Conservation (phyloP, 2,113 vertebrate genomes). For the Okapia johnstoni region DNA sequence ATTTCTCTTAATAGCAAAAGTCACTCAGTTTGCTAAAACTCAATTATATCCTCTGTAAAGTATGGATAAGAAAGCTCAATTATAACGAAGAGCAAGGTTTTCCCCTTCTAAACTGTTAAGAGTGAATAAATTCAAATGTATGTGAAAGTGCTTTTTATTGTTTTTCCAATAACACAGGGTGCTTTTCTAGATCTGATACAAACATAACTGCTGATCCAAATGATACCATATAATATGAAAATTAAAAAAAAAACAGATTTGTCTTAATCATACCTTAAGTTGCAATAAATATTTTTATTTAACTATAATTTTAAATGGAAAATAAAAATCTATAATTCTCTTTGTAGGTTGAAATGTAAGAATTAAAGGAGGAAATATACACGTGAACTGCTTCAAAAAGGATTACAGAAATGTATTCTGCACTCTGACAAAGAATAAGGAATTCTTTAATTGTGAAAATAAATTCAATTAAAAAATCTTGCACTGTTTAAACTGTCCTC, state of each 20-base stretch:
- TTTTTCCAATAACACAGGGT: background rate
- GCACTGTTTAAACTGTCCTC: background rate
- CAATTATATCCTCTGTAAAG: background rate
- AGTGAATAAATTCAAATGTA: background rate
- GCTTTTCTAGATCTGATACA: background rate
- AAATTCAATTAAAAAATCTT: background rate
- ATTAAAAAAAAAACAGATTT: background rate
- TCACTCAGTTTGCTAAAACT: background rate
- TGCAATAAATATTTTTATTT: background rate
- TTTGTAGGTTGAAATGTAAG: background rate
- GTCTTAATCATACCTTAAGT: background rate
- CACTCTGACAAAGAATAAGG: background rate
- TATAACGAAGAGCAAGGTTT: background rate
- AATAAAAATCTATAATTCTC: background rate
- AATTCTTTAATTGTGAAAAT: background rate
- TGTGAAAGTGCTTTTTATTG: background rate
- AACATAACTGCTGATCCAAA: background rate
- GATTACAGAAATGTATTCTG: background rate
- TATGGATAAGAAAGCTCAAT: background rate
- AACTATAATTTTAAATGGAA: background rate
- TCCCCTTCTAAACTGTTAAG: background rate
- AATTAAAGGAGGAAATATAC: background rate
- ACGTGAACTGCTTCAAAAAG: background rate
- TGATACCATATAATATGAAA: background rate
- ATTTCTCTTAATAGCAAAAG: background rate